A percentile compares a stretch with the other conserved stretches of the same genome.
Evolutionary conservation across 1,140 invertebrate genomes (phyloP).

Genomic region (Xylocopa sonorina): DNA sequence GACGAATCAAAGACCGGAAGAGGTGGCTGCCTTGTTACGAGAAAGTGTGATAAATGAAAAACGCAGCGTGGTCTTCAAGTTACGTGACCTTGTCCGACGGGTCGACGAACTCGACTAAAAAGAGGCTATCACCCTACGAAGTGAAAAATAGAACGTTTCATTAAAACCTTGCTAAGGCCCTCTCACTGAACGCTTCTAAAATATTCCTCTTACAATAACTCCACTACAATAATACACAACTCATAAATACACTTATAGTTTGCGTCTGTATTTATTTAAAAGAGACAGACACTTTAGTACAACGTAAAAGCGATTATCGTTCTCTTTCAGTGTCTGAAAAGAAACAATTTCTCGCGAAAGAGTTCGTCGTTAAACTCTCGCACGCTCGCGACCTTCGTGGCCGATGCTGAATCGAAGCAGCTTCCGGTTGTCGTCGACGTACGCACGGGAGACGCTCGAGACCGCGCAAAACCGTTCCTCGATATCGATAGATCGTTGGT

Average conservation of each 20-base stretch:
- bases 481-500: not conserved
- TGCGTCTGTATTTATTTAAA: not conserved
- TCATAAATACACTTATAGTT: not conserved
- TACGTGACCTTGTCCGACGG: constrained; percentile 20
- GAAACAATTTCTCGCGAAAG: no score
- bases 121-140: constrained; percentile 7
- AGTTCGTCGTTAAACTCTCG: no score
- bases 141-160: not conserved
- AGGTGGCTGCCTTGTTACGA: not conserved
- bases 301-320: no score
- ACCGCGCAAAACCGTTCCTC: not conserved
- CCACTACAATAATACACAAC: not conserved
- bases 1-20: not conserved
- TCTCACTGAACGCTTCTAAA: not conserved
- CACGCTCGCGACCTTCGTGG: no score
- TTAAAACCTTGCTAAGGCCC: constrained; percentile 2
- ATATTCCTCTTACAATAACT: not conserved
- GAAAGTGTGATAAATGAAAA: not conserved
- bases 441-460: not conserved
- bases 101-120: constrained; percentile 27
- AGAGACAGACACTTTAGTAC: not conserved
- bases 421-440: not conserved
- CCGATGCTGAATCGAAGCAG: no score
- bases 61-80: not conserved
- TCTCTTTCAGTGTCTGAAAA: no score